Evolutionary conservation across 2,888 invertebrate genomes (phyloP).

Genomic region (Orthosia cruda): DNA sequence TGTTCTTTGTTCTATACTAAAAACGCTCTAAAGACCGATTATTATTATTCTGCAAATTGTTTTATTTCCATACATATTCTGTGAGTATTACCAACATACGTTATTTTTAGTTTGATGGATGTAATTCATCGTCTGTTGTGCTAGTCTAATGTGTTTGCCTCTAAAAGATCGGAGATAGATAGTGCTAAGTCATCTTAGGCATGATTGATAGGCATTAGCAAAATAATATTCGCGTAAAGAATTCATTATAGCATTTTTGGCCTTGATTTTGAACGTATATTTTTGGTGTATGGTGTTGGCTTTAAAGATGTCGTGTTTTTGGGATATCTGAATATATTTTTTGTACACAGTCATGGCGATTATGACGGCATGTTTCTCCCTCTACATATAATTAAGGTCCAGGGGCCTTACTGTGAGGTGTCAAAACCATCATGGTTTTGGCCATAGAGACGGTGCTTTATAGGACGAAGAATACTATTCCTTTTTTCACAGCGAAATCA

Average conservation of each 20-base stretch:
- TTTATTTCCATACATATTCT: neutral
- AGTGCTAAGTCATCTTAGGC: constrained; percentile 24
- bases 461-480: too few relatives aligned
- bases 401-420: too few relatives aligned
- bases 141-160: constrained; percentile 43
- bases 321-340: too few relatives aligned
- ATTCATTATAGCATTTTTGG: constrained; percentile 1
- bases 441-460: too few relatives aligned
- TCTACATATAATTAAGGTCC: too few relatives aligned
- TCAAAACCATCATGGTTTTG: too few relatives aligned
- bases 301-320: neutral
- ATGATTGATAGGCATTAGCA: constrained; percentile 39
- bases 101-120: constrained; percentile 24
- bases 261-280: neutral
- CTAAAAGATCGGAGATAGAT: constrained; percentile 28
- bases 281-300: neutral
- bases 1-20: too few relatives aligned
- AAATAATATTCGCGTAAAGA: constrained; percentile 29
- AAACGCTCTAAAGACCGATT: too few relatives aligned
- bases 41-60: neutral
- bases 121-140: constrained; percentile 23
- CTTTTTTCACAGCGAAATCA: too few relatives aligned
- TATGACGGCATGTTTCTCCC: too few relatives aligned
- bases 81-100: too few relatives aligned
- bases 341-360: neutral